Conservation (phyloP, 2,113 vertebrate genomes). For the Trematocara zebra region DNA sequence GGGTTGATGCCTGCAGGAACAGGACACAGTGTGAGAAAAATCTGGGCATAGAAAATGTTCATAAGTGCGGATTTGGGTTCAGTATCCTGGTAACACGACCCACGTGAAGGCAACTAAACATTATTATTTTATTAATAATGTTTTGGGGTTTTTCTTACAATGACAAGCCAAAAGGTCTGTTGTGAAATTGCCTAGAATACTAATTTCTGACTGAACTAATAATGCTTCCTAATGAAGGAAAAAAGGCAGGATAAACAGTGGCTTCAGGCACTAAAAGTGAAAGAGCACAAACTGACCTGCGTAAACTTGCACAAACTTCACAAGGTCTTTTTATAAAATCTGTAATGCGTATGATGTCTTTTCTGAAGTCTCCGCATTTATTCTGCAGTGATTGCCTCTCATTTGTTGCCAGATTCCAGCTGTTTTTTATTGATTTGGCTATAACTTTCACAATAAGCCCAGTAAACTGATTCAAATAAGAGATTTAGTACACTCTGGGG, state of each 20-base stretch:
- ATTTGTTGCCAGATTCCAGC: not conserved
- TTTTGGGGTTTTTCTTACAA: not conserved
- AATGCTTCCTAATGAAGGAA: not conserved
- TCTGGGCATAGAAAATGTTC: not conserved
- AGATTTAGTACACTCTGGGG: not conserved
- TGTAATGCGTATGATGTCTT: not conserved
- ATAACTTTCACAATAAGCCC: not conserved
- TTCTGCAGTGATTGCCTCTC: not conserved
- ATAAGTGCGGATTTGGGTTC: not conserved
- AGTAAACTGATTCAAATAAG: not conserved
- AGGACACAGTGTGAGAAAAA: not conserved
- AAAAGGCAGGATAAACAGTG: not conserved
- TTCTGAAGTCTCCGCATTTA: not conserved
- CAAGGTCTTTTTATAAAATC: not conserved
- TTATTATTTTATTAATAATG: not conserved
- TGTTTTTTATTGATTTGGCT: not conserved
- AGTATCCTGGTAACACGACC: not conserved
- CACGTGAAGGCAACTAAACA: not conserved
- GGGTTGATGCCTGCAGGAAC: constrained; percentile 76
- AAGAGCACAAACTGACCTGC: not conserved
- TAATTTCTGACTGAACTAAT: fast-evolving
- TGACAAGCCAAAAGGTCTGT: not conserved
- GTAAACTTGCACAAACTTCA: not conserved
- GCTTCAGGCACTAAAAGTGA: not conserved
- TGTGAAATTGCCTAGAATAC: not conserved